A percentile compares a stretch with the other conserved stretches of the same genome.
phyloP scores from a whole-genome alignment of 1,140 invertebrate genomes.

The Calosoma granatense region DNA sequence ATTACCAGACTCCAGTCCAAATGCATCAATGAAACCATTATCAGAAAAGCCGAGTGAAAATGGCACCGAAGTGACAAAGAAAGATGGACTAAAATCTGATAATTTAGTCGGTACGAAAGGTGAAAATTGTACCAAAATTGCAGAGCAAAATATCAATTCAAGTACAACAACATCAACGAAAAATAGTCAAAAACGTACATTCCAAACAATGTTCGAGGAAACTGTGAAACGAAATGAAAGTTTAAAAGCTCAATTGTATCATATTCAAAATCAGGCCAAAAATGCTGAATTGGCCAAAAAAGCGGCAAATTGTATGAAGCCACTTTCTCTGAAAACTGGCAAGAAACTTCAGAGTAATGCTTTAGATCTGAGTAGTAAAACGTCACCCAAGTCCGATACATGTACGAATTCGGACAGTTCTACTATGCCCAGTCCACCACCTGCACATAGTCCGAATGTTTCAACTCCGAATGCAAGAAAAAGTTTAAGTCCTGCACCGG shows the following conservation, averaged over 20 bases:
- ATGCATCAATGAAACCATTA: no score
- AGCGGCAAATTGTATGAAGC: neutral
- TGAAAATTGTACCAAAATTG: neutral
- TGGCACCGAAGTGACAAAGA: neutral
- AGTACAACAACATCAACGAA: neutral
- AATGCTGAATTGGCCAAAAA: slow-evolving; percentile 5
- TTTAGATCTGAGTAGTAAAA: neutral
- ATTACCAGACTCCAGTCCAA: slow-evolving; percentile 38
- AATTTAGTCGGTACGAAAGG: neutral
- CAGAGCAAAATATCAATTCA: neutral
- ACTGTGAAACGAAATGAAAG: slow-evolving; percentile 20
- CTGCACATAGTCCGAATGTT: neutral
- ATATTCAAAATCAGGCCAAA: neutral
- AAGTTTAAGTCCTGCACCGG: neutral
- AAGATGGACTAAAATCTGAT: neutral
- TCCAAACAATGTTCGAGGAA: slow-evolving; percentile 34
- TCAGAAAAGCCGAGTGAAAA: no score
- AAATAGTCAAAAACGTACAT: slow-evolving; percentile 18
- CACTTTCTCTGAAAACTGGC: neutral
- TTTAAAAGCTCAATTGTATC: neutral
- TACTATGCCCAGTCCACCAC: neutral
- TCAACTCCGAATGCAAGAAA: no score
- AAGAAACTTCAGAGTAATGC: neutral
- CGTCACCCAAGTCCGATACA: no score
- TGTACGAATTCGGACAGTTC: neutral